Evolutionary conservation across 2,888 invertebrate species (phyloP).

Genomic region (Cremastinae sp.): DNA sequence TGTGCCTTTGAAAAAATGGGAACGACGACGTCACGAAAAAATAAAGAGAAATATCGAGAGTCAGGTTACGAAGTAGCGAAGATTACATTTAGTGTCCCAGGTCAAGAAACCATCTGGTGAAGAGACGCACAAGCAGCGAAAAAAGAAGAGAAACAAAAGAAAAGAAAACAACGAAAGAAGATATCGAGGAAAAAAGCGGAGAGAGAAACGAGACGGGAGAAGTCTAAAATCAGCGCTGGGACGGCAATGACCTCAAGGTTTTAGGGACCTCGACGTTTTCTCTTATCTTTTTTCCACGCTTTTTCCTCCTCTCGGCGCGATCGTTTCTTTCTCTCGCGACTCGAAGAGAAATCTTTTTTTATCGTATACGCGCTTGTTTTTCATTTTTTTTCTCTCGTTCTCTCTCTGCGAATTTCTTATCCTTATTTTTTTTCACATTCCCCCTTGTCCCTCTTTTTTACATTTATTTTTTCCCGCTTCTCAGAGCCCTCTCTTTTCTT

Average conservation of each 20-base stretch:
- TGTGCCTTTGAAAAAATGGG: neutral
- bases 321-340: constrained; percentile 2
- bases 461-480: neutral
- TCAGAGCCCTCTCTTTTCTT: constrained; percentile 11
- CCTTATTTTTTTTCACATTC: constrained; percentile 11
- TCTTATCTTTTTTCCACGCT: constrained; percentile 46
- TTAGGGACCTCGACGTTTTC: constrained; percentile 66
- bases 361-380: no score
- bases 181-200: constrained; percentile 41
- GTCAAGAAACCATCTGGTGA: constrained; percentile 64
- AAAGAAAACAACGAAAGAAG: constrained; percentile 50
- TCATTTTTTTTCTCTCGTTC: neutral
- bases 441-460: constrained; percentile 27
- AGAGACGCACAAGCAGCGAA: constrained; percentile 66
- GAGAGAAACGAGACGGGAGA: constrained; percentile 58
- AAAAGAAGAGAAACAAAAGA: constrained; percentile 61
- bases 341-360: no score
- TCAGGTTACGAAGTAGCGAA: constrained; percentile 22
- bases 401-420: no score
- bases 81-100: constrained; percentile 34
- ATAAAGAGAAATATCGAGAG: constrained; percentile 15
- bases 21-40: constrained; percentile 1
- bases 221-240: constrained; percentile 66
- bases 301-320: neutral
- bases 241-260: constrained; percentile 76